A percentile compares a stretch with the other conserved stretches of the same genome.
phyloP scores from a whole-genome alignment of 2,113 vertebrate genomes.

The Hipposideros armiger region DNA sequence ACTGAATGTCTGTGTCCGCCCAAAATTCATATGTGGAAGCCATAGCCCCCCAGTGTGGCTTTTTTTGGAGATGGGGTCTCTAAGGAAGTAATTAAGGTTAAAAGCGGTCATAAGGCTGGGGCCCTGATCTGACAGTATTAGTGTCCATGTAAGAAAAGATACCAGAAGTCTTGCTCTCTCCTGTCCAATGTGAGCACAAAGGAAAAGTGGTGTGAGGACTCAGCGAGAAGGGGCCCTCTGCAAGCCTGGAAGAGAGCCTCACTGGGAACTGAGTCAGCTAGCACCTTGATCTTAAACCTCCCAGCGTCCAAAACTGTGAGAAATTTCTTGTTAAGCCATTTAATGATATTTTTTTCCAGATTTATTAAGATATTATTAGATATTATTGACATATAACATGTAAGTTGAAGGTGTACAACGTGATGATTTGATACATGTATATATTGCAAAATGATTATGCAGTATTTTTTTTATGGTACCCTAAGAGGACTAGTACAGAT shows the following conservation, averaged over 20 bases:
- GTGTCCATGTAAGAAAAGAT: neutral
- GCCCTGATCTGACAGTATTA: neutral
- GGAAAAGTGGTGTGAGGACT: neutral
- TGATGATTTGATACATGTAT: neutral
- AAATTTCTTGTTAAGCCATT: slow-evolving; percentile 9
- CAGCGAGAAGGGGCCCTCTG: neutral
- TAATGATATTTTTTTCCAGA: neutral
- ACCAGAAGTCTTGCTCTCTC: neutral
- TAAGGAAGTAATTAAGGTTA: neutral
- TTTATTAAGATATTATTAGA: neutral
- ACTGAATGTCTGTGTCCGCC: neutral
- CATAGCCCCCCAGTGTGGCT: neutral
- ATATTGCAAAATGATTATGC: neutral
- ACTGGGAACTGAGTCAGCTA: neutral
- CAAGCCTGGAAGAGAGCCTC: neutral
- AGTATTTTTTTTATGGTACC: neutral
- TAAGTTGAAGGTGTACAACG: neutral
- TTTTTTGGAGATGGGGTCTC: neutral
- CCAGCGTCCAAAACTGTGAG: neutral
- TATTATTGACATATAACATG: neutral
- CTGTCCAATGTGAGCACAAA: neutral
- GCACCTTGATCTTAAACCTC: neutral
- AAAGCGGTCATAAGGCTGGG: neutral
- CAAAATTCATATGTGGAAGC: neutral
- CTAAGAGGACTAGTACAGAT: neutral